phyloP scores from a whole-genome alignment of 2,797 vertebrate species.

The Urophycis tenuis region DNA sequence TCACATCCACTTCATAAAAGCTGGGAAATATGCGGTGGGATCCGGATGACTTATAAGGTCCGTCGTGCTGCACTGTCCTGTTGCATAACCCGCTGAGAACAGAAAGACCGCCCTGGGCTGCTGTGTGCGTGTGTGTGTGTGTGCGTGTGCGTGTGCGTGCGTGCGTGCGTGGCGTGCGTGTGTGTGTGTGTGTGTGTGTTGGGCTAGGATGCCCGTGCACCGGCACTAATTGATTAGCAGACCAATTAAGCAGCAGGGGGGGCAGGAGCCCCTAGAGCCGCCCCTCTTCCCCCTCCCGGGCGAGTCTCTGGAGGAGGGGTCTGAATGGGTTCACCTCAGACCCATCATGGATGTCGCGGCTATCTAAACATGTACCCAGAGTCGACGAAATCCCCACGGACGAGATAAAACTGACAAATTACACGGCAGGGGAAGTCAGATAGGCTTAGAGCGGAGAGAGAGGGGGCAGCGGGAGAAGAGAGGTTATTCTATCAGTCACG shows the following conservation, averaged over 20 bases:
- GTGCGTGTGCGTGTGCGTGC: no score
- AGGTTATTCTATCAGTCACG: slow-evolving; percentile 5
- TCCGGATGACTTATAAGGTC: slow-evolving; percentile 7
- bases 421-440: slow-evolving; percentile 35
- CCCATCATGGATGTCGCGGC: slow-evolving; percentile 57
- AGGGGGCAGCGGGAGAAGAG: slow-evolving; percentile 16
- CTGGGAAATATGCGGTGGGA: not conserved
- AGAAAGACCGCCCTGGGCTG: slow-evolving; percentile 26
- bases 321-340: slow-evolving; percentile 56
- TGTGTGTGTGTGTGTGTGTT: slow-evolving; percentile 33
- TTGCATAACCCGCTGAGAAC: no score
- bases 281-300: slow-evolving; percentile 32
- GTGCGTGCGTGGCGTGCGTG: no score
- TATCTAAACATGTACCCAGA: slow-evolving; percentile 57
- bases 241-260: slow-evolving; percentile 51
- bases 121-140: no score
- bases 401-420: slow-evolving; percentile 56
- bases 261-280: slow-evolving; percentile 16
- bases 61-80: slow-evolving; percentile 1
- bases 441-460: slow-evolving; percentile 7
- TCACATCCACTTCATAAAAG: not conserved
- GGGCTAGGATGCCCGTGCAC: slow-evolving; percentile 12
- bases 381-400: slow-evolving; percentile 36
- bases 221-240: slow-evolving; percentile 48
- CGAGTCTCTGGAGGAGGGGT: slow-evolving; percentile 43